phyloP scores from a whole-genome alignment of 2,888 invertebrate species.

The Mactromeris polynyma region DNA sequence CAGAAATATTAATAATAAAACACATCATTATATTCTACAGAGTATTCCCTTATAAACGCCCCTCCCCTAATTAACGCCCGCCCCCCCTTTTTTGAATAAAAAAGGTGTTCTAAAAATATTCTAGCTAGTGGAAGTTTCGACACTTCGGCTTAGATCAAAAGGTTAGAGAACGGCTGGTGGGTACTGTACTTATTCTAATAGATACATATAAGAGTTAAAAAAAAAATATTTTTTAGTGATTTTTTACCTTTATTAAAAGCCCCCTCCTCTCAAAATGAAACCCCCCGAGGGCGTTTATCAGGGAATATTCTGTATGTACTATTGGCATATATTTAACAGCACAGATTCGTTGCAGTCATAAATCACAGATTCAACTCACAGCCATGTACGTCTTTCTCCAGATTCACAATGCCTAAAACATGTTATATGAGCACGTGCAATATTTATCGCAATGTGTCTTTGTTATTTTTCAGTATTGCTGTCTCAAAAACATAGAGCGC shows the following conservation, averaged over 20 bases:
- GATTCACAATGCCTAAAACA: not conserved
- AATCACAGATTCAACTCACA: not conserved
- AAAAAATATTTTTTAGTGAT: not conserved
- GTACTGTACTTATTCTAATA: no score
- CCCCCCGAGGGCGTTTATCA: no score
- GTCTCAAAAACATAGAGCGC: not conserved
- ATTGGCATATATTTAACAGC: not conserved
- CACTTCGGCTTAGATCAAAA: not conserved
- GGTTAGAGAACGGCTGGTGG: no score
- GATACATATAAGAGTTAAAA: not conserved
- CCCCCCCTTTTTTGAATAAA: not conserved
- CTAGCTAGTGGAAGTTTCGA: not conserved
- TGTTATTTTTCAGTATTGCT: no score
- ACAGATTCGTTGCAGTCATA: not conserved
- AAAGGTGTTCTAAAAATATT: not conserved
- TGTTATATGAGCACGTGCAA: no score
- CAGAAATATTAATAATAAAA: no score
- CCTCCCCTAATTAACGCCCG: no score
- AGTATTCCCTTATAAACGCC: no score
- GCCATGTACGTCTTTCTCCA: not conserved
- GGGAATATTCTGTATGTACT: not conserved
- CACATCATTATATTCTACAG: no score
- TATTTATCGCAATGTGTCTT: no score
- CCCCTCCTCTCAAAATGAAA: no score
- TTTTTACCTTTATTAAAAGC: no score